Percentiles rank a stretch among this genome's conserved stretches.
These are phyloP conservation scores for Carapus acus DNA, from an alignment of 2,797 vertebrate species.

Conservation along the genomic window DNA sequence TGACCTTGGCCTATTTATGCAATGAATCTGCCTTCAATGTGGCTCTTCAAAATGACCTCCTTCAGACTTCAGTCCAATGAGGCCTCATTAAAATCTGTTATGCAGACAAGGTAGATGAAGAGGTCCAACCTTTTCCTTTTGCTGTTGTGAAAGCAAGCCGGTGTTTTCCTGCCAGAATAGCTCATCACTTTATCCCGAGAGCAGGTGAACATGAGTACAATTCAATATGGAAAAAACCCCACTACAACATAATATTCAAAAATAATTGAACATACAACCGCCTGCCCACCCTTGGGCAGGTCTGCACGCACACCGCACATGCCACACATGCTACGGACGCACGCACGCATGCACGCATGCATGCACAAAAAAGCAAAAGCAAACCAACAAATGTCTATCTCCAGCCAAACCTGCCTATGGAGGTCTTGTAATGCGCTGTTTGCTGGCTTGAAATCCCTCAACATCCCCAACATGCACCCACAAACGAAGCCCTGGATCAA, in stretches of 20 bases:
- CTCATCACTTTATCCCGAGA: slow-evolving; percentile 1
- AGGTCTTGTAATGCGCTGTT: too few species aligned
- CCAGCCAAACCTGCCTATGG: too few species aligned
- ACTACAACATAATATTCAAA: too few species aligned
- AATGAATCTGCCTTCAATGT: slow-evolving; percentile 48
- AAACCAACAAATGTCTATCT: too few species aligned
- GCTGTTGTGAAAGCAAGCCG: slow-evolving; percentile 40
- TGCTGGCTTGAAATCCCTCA: too few species aligned
- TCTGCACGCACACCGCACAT: slow-evolving; percentile 21
- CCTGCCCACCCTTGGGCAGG: not conserved
- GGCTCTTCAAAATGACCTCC: slow-evolving; percentile 48
- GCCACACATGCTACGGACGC: too few species aligned
- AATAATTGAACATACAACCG: too few species aligned
- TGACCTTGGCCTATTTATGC: slow-evolving; percentile 57
- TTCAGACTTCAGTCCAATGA: slow-evolving; percentile 54
- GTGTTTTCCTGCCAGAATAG: slow-evolving; percentile 10
- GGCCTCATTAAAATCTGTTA: slow-evolving; percentile 66
- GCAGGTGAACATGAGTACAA: not conserved
- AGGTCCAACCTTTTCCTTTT: slow-evolving; percentile 10
- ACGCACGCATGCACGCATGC: too few species aligned
- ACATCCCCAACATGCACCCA: too few species aligned
- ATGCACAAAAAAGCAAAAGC: too few species aligned
- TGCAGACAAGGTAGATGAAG: slow-evolving; percentile 43
- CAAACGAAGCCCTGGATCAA: too few species aligned
- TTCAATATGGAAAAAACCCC: too few species aligned